Percentiles rank a stretch among this genome's conserved stretches.
Conservation (phyloP, 1,140 invertebrate genomes). For the Pseudoatta argentina region DNA sequence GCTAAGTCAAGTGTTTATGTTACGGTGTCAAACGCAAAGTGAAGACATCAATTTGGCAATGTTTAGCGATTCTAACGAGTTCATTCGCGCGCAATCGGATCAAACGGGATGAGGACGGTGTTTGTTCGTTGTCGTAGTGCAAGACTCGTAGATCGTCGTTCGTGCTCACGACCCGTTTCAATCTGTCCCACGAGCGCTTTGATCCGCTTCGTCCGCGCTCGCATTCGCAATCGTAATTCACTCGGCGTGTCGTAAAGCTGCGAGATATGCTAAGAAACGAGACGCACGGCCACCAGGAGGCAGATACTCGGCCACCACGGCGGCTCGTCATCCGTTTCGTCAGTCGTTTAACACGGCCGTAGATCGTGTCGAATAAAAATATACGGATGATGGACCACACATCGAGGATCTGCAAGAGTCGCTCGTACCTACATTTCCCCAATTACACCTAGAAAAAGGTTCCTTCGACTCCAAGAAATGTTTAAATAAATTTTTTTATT, state of each 20-base stretch:
- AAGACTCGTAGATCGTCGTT: constrained; percentile 66
- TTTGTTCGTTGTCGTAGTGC: background rate
- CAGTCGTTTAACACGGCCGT: constrained; percentile 84
- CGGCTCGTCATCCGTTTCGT: constrained; percentile 82
- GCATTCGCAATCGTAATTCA: constrained; percentile 71
- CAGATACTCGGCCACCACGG: background rate
- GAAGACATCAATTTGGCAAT: constrained; percentile 27
- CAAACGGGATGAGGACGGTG: background rate
- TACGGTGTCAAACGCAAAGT: constrained; percentile 9
- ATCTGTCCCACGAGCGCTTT: constrained; percentile 71
- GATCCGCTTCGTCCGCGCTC: constrained; percentile 64
- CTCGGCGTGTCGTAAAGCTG: constrained; percentile 67
- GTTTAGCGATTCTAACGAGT: constrained; percentile 15
- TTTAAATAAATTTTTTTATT: too few species aligned
- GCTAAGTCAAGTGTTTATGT: background rate
- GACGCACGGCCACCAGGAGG: constrained; percentile 12
- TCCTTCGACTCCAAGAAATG: too few species aligned
- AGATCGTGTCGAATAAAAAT: constrained; percentile 84
- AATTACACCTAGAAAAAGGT: background rate
- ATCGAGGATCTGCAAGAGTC: constrained; percentile 68
- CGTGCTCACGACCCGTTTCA: constrained; percentile 60
- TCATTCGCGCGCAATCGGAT: constrained; percentile 12
- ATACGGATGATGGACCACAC: constrained; percentile 80
- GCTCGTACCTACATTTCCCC: constrained; percentile 21
- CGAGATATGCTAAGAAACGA: constrained; percentile 24